A percentile compares a stretch with the other conserved stretches of the same genome.
phyloP scores from a whole-genome alignment of 2,888 invertebrate genomes.

The Hecatera dysodea region DNA sequence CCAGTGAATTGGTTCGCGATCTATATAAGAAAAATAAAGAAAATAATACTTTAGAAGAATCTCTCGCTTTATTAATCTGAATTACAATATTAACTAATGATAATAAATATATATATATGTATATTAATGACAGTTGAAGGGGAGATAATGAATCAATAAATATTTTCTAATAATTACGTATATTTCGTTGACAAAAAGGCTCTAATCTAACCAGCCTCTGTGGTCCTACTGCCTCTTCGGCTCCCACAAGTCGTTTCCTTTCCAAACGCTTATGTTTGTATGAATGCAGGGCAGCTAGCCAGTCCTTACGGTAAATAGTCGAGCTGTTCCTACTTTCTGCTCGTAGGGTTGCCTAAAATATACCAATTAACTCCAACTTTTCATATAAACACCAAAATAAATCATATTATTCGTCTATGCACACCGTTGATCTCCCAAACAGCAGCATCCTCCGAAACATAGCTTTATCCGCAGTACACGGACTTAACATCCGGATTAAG shows the following conservation, averaged over 20 bases:
- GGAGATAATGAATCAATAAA: too few relatives aligned
- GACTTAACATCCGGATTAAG: conserved; percentile 57
- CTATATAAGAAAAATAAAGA: background rate
- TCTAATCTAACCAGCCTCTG: too few relatives aligned
- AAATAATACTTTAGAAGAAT: background rate
- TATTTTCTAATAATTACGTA: background rate
- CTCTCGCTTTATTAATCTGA: background rate
- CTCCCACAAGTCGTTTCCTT: too few relatives aligned
- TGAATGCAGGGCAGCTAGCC: too few relatives aligned
- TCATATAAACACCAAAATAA: background rate
- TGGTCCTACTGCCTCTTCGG: too few relatives aligned
- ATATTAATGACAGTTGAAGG: too few relatives aligned
- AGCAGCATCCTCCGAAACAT: background rate
- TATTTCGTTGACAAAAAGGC: too few relatives aligned
- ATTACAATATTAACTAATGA: too few relatives aligned
- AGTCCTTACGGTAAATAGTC: too few relatives aligned
- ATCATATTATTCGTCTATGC: background rate
- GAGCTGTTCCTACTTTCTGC: too few relatives aligned
- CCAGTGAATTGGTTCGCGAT: background rate
- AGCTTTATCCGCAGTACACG: conserved; percentile 34
- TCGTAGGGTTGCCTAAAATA: background rate
- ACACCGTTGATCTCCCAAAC: conserved; percentile 19
- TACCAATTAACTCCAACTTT: background rate
- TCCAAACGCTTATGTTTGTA: too few relatives aligned
- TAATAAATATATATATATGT: too few relatives aligned